Evolutionary conservation across 1,140 invertebrate genomes (phyloP).

Genomic region (Cotesia typhae): DNA sequence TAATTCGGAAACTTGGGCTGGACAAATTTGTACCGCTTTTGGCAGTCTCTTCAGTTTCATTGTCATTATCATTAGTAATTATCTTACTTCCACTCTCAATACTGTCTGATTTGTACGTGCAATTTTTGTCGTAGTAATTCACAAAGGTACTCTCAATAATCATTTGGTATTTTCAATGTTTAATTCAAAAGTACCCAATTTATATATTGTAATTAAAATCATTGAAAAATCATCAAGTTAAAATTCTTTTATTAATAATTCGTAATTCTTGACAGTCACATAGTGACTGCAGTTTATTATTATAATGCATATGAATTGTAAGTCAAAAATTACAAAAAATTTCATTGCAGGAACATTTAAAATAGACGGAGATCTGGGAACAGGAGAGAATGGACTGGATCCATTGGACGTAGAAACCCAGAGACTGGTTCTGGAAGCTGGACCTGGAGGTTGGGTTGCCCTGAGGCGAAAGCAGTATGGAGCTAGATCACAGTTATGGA

Average conservation of each 20-base stretch:
- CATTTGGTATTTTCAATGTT: constrained; percentile 40
- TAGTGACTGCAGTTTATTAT: too few species aligned
- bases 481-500: constrained; percentile 92
- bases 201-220: too few species aligned
- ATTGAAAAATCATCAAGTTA: too few species aligned
- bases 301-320: too few species aligned
- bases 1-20: constrained; percentile 37
- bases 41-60: background rate
- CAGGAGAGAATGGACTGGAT: constrained; percentile 63
- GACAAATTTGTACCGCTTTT: constrained; percentile 1
- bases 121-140: constrained; percentile 56
- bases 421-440: constrained; percentile 86
- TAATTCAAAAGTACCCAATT: too few species aligned
- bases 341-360: constrained; percentile 71
- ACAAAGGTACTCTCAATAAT: constrained; percentile 43
- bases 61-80: constrained; percentile 14
- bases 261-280: too few species aligned
- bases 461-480: constrained; percentile 85
- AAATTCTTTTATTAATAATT: too few species aligned
- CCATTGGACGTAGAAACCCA: constrained; percentile 71
- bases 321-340: background rate
- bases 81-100: constrained; percentile 5
- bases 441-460: constrained; percentile 75
- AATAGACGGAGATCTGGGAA: constrained; percentile 60
- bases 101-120: constrained; percentile 41